A percentile compares a stretch with the other conserved stretches of the same genome.
These are phyloP conservation scores for Dascyllus trimaculatus DNA, from an alignment of 2,113 vertebrate species.

Conservation along the genomic window DNA sequence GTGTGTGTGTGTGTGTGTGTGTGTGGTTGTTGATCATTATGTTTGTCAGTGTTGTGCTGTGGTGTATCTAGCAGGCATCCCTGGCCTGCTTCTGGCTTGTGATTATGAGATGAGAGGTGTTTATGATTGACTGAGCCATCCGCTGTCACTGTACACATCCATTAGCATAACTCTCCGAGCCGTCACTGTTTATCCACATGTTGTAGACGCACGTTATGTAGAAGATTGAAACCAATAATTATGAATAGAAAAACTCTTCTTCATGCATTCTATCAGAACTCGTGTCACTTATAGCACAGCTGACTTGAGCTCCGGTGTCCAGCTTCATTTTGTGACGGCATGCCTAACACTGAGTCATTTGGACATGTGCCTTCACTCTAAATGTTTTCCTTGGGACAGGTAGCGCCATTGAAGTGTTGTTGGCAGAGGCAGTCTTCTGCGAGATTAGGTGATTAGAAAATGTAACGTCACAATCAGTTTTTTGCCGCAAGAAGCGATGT, in stretches of 20 bases:
- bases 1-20: conserved; percentile 10
- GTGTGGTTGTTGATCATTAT: conserved; percentile 69
- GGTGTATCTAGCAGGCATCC: conserved; percentile 69
- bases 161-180: conserved; percentile 74
- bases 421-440: conserved; percentile 53
- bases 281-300: conserved; percentile 43
- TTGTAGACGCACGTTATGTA: conserved; percentile 36
- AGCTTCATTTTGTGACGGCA: conserved; percentile 59
- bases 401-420: conserved; percentile 59
- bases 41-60: conserved; percentile 63
- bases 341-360: conserved; percentile 45
- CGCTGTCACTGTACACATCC: conserved; percentile 71
- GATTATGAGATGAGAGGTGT: conserved; percentile 80
- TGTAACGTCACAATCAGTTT: conserved; percentile 67
- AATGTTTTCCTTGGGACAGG: conserved; percentile 55
- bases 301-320: conserved; percentile 60
- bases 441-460: conserved; percentile 73
- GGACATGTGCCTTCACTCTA: conserved; percentile 59
- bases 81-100: conserved; percentile 74
- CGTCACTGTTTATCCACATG: conserved; percentile 50
- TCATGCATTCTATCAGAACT: conserved; percentile 67
- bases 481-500: conserved; percentile 37
- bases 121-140: conserved; percentile 81
- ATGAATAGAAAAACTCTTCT: conserved; percentile 57
- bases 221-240: conserved; percentile 69